Evolutionary conservation across 2,888 invertebrate genomes (phyloP).

Genomic region (Amblyteles armatorius): DNA sequence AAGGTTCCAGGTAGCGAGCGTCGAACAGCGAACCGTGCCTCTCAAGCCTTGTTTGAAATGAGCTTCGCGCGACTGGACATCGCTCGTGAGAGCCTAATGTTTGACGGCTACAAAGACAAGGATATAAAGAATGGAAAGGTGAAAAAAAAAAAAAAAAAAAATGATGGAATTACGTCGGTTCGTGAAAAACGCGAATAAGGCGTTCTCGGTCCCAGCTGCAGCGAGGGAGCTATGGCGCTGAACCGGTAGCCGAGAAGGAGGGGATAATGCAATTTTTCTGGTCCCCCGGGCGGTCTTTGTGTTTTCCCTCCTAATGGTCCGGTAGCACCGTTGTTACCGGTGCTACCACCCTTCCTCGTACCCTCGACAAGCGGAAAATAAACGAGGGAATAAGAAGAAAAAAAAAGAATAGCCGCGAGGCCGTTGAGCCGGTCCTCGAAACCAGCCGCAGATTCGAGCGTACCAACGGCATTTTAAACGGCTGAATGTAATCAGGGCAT

Average conservation of each 20-base stretch:
- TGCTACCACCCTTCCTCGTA: constrained; percentile 11
- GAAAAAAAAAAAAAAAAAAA: not conserved
- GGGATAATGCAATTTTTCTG: constrained; percentile 66
- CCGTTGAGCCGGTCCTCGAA: constrained; percentile 22
- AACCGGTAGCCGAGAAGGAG: not conserved
- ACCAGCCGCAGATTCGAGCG: constrained; percentile 21
- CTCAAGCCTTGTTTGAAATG: constrained; percentile 39
- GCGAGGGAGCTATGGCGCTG: not conserved
- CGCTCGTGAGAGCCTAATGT: not conserved
- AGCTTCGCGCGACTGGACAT: constrained; percentile 46
- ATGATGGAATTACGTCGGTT: constrained; percentile 8
- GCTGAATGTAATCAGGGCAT: constrained; percentile 41
- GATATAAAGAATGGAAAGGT: constrained; percentile 8
- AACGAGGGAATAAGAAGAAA: not conserved
- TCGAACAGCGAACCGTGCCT: constrained; percentile 18
- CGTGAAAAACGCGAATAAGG: constrained; percentile 16
- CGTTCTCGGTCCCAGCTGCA: constrained; percentile 15
- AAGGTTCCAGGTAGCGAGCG: not conserved
- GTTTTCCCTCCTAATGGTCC: constrained; percentile 65
- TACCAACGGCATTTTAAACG: constrained; percentile 27
- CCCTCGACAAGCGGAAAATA: constrained; percentile 22
- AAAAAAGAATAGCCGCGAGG: constrained; percentile 3
- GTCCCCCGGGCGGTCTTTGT: constrained; percentile 62
- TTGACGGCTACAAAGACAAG: constrained; percentile 11
- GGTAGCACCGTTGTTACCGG: constrained; percentile 43